Percentiles rank a stretch among this genome's conserved stretches.
Conservation (phyloP, 2,797 vertebrate species). For the Danio choprae region DNA sequence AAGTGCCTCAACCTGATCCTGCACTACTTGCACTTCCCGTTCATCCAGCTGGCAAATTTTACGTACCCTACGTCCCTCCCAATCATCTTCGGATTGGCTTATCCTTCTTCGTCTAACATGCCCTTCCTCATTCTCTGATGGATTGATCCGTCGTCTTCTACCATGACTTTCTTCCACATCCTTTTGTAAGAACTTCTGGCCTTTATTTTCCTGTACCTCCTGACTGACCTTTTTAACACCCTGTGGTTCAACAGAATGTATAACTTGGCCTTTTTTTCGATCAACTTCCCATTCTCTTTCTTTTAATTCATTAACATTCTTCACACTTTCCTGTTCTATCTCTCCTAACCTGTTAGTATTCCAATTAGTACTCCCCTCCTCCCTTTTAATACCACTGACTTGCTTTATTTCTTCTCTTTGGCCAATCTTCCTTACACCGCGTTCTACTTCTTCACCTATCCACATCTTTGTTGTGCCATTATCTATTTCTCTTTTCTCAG, state of each 20-base stretch:
- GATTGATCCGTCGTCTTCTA: slow-evolving; percentile 35
- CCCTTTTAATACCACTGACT: slow-evolving; percentile 57
- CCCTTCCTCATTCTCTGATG: slow-evolving; percentile 39
- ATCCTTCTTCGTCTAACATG: slow-evolving; percentile 39
- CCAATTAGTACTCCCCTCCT: background rate
- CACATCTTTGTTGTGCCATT: slow-evolving; percentile 4
- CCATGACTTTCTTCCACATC: slow-evolving; percentile 27
- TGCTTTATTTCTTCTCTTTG: slow-evolving; percentile 18
- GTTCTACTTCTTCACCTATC: background rate
- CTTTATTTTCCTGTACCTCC: slow-evolving; percentile 2
- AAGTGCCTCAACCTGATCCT: slow-evolving; percentile 11
- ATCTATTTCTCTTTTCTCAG: slow-evolving; percentile 14
- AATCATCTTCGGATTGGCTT: slow-evolving; percentile 52
- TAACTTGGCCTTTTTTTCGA: slow-evolving; percentile 29
- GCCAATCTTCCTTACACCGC: slow-evolving; percentile 31
- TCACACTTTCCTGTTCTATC: background rate
- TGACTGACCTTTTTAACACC: slow-evolving; percentile 52
- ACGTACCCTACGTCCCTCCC: slow-evolving; percentile 44
- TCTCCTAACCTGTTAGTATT: slow-evolving; percentile 5
- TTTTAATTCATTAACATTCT: slow-evolving; percentile 9
- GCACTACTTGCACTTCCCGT: slow-evolving; percentile 26
- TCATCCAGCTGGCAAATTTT: slow-evolving; percentile 51
- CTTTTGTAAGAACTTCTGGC: slow-evolving; percentile 19
- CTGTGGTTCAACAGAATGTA: slow-evolving; percentile 58
- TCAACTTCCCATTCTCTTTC: slow-evolving; percentile 25